These are phyloP conservation scores for Corythaixoides concolor DNA, from an alignment of 2,113 vertebrate genomes.

Conservation along the genomic window DNA sequence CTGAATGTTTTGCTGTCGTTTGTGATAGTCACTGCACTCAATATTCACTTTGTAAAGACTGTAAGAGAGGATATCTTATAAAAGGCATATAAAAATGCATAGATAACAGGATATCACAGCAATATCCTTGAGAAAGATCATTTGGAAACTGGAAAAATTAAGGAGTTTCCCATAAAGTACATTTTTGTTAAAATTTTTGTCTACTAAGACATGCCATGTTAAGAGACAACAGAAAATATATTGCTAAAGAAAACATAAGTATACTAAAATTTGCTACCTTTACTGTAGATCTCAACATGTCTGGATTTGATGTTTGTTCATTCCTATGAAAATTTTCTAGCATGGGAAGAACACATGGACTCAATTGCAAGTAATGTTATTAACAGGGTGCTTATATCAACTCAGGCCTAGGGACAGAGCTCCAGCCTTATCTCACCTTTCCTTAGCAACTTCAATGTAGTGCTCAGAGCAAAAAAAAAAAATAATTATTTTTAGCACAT, in stretches of 20 bases:
- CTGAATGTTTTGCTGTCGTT: background rate
- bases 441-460: background rate
- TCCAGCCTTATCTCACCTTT: background rate
- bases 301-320: background rate
- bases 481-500: background rate
- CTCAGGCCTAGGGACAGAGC: background rate
- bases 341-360: background rate
- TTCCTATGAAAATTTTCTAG: background rate
- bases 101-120: background rate
- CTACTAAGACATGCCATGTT: background rate
- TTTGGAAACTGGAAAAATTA: background rate
- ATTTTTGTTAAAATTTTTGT: background rate
- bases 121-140: background rate
- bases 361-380: background rate
- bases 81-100: background rate
- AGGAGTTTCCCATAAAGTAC: background rate
- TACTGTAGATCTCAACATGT: background rate
- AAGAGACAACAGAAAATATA: background rate
- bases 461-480: background rate
- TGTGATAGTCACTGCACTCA: background rate
- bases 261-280: background rate
- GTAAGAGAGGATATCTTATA: background rate
- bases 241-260: background rate
- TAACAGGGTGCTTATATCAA: background rate
- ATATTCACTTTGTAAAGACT: background rate